Evolutionary conservation across 2,113 vertebrate genomes (phyloP), one percentile per base, ranked within the genome.

Genomic region (Eptesicus fuscus): DNA sequence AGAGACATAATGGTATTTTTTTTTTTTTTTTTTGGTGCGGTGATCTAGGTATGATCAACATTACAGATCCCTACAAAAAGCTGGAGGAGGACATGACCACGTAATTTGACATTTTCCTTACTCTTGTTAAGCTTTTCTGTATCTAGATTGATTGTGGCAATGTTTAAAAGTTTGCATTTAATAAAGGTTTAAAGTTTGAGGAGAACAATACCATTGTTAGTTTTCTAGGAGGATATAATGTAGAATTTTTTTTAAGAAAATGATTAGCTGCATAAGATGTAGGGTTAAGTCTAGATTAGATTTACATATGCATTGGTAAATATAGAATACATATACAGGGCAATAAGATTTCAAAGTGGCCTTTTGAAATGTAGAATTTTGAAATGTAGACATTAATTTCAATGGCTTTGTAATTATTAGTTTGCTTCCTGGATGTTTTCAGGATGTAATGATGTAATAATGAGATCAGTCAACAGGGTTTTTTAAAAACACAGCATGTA

Each of bases 61-160:
- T 0, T 0, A 8, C 0, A 20, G 0, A 0, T 0, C 0, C 7
- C 0, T 0, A 37, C 59, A 0, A 0, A 0, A 0, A 14, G 0
- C 94, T 99, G 96, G 98, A 99, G 92, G 10, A 97, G 16, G 1
- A 98, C 0, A 99, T 99, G 98, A 98, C 98, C 78, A 98, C 65
- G 98, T 99, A 98, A 98, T 76, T 88, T 84, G 3, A 82, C 37
- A 35, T 94, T 79, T 89, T 96, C 18, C 37, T 96, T 96, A 79
- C 2, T 93, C 18, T 69, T 40, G 10, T 74, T 82, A 83, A 83
- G 22, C 30, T 84, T 93, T 83, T 93, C 84, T 92, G 14, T 82
- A 82, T 84, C 25, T 51, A 40, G 10, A 70, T 32, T n/a, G 80
- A 0, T 83, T 78, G 49, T 51, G 56, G 6, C n/a, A 83, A 17